These are phyloP conservation scores for Cepphus grylle DNA, from an alignment of 2,113 vertebrate species.

Conservation along the genomic window DNA sequence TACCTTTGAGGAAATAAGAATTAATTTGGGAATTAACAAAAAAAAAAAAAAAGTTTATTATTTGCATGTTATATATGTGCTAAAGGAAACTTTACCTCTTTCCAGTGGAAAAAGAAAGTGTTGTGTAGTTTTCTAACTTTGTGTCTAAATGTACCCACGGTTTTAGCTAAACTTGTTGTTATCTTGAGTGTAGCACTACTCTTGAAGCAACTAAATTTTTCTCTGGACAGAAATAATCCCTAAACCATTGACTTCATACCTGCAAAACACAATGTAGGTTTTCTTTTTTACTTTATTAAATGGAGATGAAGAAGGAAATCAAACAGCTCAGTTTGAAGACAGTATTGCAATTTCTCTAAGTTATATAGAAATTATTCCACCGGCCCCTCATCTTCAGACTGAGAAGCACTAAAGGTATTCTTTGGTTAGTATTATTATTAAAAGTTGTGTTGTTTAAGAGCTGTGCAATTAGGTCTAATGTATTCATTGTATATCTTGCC, in stretches of 20 bases:
- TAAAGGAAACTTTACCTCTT: background rate
- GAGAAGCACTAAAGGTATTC: background rate
- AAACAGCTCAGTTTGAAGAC: background rate
- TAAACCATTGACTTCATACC: background rate
- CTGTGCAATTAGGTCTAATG: background rate
- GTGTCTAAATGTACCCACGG: background rate
- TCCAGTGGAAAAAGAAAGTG: background rate
- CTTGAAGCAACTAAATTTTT: background rate
- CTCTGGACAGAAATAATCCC: background rate
- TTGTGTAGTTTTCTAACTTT: background rate
- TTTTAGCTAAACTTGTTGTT: background rate
- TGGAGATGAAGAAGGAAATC: background rate
- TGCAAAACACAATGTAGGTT: background rate
- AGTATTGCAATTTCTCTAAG: background rate
- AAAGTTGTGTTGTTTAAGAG: background rate
- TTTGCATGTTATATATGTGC: background rate
- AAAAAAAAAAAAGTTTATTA: background rate
- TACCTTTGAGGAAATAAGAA: background rate
- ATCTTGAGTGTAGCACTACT: background rate
- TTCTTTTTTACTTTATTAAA: background rate
- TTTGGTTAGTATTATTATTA: background rate
- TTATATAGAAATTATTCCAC: background rate
- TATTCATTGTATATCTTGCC: background rate
- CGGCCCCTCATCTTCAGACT: background rate
- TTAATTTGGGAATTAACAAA: background rate